These are phyloP conservation scores for Micronycteris hirsuta DNA, from an alignment of 2,113 vertebrate genomes.

Conservation along the genomic window DNA sequence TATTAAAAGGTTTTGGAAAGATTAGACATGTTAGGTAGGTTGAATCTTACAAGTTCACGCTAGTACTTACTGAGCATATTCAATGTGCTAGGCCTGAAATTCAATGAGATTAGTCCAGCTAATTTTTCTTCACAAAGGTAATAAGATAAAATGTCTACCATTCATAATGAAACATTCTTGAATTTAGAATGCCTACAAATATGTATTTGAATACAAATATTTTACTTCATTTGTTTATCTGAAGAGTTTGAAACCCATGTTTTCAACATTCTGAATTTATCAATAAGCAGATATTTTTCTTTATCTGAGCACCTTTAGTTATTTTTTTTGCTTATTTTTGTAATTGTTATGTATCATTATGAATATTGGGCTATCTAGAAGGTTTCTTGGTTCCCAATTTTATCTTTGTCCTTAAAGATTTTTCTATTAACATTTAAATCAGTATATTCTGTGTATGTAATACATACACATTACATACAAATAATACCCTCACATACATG, in stretches of 20 bases:
- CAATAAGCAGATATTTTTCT: neutral
- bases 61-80: neutral
- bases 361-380: neutral
- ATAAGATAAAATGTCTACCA: constrained; percentile 4
- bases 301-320: neutral
- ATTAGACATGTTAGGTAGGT: neutral
- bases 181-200: neutral
- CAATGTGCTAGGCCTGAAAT: neutral
- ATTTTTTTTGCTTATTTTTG: neutral
- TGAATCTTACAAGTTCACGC: neutral
- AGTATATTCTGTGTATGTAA: neutral
- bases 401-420: neutral
- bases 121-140: constrained; percentile 5
- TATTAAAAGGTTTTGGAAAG: constrained; percentile 15
- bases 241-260: neutral
- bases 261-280: constrained; percentile 33
- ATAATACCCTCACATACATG: neutral
- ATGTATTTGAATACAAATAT: neutral
- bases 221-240: constrained; percentile 18
- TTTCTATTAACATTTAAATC: neutral
- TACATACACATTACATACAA: neutral
- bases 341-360: neutral
- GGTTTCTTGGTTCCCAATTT: neutral
- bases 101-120: neutral
- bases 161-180: constrained; percentile 25